Base-by-base conservation (phyloP, 2,797 vertebrate genomes). In the Tympanoctomys barrerae region DNA sequence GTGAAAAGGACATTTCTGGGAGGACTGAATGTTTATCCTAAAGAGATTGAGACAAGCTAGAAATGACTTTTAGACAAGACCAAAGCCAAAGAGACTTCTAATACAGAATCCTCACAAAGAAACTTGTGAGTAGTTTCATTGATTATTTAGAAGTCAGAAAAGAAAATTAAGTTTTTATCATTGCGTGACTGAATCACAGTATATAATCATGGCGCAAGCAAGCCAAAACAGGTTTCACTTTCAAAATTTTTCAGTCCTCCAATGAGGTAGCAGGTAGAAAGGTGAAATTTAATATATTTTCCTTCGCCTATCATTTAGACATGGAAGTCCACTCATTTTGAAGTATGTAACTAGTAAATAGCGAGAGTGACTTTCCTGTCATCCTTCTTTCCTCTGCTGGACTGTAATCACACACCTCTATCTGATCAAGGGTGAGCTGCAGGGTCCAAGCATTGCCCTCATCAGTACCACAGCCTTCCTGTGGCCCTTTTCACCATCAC, bases 371-470 rank as follows among this genome's bases (percentile, higher is more conserved):
- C 54, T 64, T 26, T n/a, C 22, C 2, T 68, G 14, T 57, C 22
- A 26, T 21, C 33, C 22, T 28, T 5, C 49, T 46, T n/a, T 19
- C 26, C 66, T 66, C 26, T 87, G 9, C 14, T 54, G 6, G 22
- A 46, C 31, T 8, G 0, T 18, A 4, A 46, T 28, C 59, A 26
- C 7, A 28, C 0, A 18, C 3, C 59, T 87, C 36, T 22, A 5
- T 12, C 24, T 19, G 7, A 42, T 49, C 31, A 16, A 85, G 33
- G 6, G 14, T 22, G 73, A 85, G 64, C 59, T 70, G 1, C 12
- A 4, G 31, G 31, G 82, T 61, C 26, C 12, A 16, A 19, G 18
- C 9, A n/a, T 22, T 0, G 0, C 5, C 13, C 2, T 2, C 11
- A 14, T 12, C 42, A 22, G 4, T 2, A 8, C 7, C 12, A 11